These are phyloP conservation scores for Oceanodroma leucorhoa DNA, from an alignment of 2,797 vertebrate species.

Conservation along the genomic window DNA sequence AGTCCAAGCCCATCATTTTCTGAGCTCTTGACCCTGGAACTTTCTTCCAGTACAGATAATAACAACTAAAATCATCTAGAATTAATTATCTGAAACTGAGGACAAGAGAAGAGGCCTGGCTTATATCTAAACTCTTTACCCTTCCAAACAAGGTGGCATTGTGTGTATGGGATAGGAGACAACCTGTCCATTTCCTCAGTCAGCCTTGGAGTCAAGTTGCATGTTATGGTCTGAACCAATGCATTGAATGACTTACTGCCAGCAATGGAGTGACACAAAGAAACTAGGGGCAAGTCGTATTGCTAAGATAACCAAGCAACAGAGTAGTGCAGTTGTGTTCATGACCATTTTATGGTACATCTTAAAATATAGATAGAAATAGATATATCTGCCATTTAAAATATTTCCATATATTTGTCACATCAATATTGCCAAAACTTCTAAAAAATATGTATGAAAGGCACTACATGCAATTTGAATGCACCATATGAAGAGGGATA, in stretches of 20 bases:
- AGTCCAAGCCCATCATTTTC: not conserved
- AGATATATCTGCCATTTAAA: not conserved
- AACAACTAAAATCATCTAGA: not conserved
- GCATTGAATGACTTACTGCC: not conserved
- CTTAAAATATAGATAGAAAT: not conserved
- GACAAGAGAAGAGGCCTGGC: not conserved
- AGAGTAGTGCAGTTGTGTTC: not conserved
- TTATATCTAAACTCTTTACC: not conserved
- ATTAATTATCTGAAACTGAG: not conserved
- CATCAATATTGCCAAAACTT: not conserved
- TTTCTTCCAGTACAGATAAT: not conserved
- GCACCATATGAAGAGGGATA: not conserved
- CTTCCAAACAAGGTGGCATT: not conserved
- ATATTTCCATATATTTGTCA: not conserved
- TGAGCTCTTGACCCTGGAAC: not conserved
- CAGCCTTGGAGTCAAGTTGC: not conserved
- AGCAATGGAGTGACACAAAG: not conserved
- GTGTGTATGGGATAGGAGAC: not conserved
- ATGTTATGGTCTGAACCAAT: not conserved
- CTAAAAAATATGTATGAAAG: not conserved
- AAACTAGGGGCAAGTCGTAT: not conserved
- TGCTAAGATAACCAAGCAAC: not conserved
- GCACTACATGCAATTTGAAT: not conserved
- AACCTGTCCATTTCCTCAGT: not conserved
- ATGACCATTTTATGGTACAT: not conserved